Conservation (phyloP, 2,888 invertebrate genomes). For the Rhamnusium bicolor region DNA sequence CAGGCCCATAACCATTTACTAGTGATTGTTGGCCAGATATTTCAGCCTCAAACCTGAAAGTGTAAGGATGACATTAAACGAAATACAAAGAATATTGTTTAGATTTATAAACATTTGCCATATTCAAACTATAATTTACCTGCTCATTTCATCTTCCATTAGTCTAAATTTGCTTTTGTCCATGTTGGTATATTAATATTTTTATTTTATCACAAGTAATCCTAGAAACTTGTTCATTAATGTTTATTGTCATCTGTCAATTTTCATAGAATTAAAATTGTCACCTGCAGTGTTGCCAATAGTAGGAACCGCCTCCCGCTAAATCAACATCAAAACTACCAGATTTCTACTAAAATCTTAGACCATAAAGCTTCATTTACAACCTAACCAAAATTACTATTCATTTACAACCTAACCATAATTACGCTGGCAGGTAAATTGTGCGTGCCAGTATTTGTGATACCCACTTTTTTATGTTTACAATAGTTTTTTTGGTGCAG, state of each 20-base stretch:
- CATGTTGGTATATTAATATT: conserved; percentile 30
- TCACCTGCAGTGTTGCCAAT: no score
- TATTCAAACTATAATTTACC: conserved; percentile 72
- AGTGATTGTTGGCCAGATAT: conserved; percentile 82
- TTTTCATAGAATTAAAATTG: neutral
- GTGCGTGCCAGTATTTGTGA: no score
- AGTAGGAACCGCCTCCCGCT: no score
- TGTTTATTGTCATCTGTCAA: neutral
- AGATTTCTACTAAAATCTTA: neutral
- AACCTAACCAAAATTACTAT: no score
- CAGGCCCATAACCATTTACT: conserved; percentile 78
- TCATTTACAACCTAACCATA: no score
- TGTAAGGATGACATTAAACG: no score
- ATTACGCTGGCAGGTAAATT: no score
- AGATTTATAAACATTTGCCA: neutral
- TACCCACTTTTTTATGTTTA: no score
- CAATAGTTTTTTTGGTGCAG: no score
- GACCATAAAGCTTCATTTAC: no score
- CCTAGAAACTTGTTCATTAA: neutral
- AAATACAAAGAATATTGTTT: neutral
- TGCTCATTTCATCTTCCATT: conserved; percentile 95
- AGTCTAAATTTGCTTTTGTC: conserved; percentile 76
- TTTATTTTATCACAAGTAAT: neutral
- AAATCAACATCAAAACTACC: no score
- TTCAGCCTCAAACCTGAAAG: conserved; percentile 88